phyloP scores from a whole-genome alignment of 2,113 vertebrate species.

The Edolisoma coerulescens region DNA sequence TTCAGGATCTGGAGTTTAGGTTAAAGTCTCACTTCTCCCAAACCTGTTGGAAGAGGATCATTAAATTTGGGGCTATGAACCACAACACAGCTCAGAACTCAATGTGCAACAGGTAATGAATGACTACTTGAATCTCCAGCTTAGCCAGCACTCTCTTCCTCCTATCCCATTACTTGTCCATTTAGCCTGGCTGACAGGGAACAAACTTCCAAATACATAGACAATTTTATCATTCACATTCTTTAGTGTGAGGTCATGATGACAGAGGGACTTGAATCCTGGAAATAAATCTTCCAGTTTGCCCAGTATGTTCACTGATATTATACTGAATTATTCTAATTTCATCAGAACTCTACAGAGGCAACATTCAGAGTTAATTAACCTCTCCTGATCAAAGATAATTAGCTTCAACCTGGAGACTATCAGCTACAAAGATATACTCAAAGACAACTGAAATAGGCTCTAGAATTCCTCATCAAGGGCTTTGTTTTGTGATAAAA shows the following conservation, averaged over 20 bases:
- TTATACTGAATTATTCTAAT: neutral
- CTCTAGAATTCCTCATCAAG: neutral
- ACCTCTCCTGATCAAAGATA: neutral
- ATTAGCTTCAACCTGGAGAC: neutral
- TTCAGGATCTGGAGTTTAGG: neutral
- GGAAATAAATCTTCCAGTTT: neutral
- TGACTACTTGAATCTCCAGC: neutral
- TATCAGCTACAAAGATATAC: neutral
- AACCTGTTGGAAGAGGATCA: neutral
- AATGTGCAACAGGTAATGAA: neutral
- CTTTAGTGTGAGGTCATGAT: neutral
- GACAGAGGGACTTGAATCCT: neutral
- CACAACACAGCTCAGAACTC: neutral
- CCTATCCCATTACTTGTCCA: neutral
- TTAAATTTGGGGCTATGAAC: neutral
- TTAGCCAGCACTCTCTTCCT: neutral
- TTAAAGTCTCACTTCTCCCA: neutral
- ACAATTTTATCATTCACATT: neutral
- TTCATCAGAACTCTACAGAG: neutral
- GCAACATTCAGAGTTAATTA: neutral
- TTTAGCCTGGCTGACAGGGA: neutral
- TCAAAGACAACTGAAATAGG: neutral
- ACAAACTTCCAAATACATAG: neutral
- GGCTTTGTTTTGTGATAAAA: neutral
- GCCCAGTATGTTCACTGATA: fast-evolving